phyloP scores from a whole-genome alignment of 2,113 vertebrate species.

The Scopus umbretta region DNA sequence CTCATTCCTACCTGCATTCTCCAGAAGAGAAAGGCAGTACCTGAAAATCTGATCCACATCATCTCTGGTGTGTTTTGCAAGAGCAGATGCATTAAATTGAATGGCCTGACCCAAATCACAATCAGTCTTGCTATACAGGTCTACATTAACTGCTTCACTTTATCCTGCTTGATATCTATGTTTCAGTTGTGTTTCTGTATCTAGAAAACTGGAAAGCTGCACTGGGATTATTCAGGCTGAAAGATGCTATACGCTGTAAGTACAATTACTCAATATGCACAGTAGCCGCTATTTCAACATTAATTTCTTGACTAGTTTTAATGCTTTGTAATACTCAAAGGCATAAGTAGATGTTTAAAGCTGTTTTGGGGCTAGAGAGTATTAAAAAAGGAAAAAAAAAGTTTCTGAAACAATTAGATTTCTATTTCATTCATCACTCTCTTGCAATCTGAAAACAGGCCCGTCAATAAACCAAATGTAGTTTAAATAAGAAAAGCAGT shows the following conservation, averaged over 20 bases:
- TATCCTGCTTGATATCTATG: not conserved
- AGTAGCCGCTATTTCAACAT: conserved; percentile 26
- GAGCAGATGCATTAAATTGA: not conserved
- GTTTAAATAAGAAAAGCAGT: conserved; percentile 52
- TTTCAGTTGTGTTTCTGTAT: not conserved
- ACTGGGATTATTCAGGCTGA: not conserved
- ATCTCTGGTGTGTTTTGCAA: not conserved
- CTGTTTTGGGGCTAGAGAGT: not conserved
- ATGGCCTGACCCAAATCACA: not conserved
- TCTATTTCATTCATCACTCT: conserved; percentile 33
- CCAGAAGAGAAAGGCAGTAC: not conserved
- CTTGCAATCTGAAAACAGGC: conserved; percentile 39
- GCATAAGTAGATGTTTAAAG: conserved; percentile 36
- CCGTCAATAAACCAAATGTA: conserved; percentile 40
- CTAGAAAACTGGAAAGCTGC: not conserved
- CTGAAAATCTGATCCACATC: not conserved
- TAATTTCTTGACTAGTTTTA: conserved; percentile 4
- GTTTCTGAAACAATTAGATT: conserved; percentile 48
- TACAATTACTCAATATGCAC: not conserved
- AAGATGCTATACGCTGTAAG: not conserved
- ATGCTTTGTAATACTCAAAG: conserved; percentile 20
- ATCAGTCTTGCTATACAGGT: not conserved
- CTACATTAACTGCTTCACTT: not conserved
- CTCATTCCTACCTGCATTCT: not conserved
- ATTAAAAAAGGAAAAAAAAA: not conserved